phyloP scores from a whole-genome alignment of 2,797 vertebrate genomes.

The Melanotaenia trifasciata region DNA sequence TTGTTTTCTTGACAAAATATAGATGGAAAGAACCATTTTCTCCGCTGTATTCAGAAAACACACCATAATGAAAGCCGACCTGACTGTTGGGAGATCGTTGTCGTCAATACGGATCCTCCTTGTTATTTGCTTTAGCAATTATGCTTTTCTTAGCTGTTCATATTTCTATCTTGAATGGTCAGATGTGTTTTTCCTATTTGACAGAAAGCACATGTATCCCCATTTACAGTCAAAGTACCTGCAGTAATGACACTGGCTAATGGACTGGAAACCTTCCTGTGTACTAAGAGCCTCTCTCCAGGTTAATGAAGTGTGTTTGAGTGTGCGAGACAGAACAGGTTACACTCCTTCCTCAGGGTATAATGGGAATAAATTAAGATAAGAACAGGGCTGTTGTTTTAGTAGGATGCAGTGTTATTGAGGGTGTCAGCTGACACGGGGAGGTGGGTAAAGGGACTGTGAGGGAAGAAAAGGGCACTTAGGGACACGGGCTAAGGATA shows the following conservation, averaged over 20 bases:
- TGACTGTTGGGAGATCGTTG: not conserved
- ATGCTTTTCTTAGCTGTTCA: not conserved
- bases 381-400: conserved; percentile 46
- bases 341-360: conserved; percentile 36
- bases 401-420: conserved; percentile 16
- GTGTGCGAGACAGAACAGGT: conserved; percentile 10
- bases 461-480: not conserved
- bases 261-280: conserved; percentile 62
- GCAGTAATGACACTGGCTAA: conserved; percentile 58
- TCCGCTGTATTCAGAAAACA: not conserved
- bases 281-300: conserved; percentile 48
- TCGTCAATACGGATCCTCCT: not conserved
- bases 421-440: conserved; percentile 9
- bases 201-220: conserved; percentile 17
- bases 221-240: conserved; percentile 41
- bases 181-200: conserved; percentile 23
- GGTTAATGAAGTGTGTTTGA: conserved; percentile 59
- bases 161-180: conserved; percentile 1
- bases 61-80: not conserved
- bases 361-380: conserved; percentile 48
- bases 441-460: not conserved
- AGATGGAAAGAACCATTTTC: too few species aligned
- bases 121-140: not conserved
- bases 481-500: too few species aligned
- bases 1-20: too few species aligned